Base-by-base conservation (phyloP, 2,888 invertebrate genomes). In the Morinoia aosen region DNA sequence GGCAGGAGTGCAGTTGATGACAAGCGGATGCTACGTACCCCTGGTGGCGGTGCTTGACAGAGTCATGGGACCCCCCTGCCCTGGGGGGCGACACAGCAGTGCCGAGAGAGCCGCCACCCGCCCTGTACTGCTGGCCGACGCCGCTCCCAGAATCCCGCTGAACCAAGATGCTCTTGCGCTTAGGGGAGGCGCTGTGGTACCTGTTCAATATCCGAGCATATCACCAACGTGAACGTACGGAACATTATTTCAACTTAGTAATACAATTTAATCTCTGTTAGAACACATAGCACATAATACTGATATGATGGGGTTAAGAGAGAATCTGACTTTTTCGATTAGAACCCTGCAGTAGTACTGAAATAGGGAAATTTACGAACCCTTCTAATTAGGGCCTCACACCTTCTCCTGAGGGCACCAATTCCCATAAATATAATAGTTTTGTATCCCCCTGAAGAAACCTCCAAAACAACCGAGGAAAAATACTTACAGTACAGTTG, bases 101-200 rank as follows among this genome's bases (percentile, higher is more conserved):
- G 12, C 90, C 90, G 40, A 90, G 90, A 39, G 90, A 40, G 48
- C 90, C 40, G 14, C 93, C 57, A 33, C 56, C 56, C 7, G 39
- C 90, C 14, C 90, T 14, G 90, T 40, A 90, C 40, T 39, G 12
- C 57, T 56, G 57, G 57, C 57, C n/a, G 58, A 10, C 93, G 64
- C 95, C 76, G 94, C 58, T 94, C 14, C 57, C 48, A 33, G 40
- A 16, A 56, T 58, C 58, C 33, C 96, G 96, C 64, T 96, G 96
- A 48, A 96, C 96, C 94, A 96, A 95, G 61, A 96, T 96, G 91
- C 96, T 96, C 96, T 96, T 96, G 95, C 96, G 96, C 95, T 96
- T 96, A n/a, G 96, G 96, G 5, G 96, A 96, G n/a, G 96, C 95
- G 94, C 96, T 96, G 96, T 95, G 64, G 76, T 88, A 88, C 76